phyloP scores from a whole-genome alignment of 2,888 invertebrate species.

The Megastigmus dorsalis region DNA sequence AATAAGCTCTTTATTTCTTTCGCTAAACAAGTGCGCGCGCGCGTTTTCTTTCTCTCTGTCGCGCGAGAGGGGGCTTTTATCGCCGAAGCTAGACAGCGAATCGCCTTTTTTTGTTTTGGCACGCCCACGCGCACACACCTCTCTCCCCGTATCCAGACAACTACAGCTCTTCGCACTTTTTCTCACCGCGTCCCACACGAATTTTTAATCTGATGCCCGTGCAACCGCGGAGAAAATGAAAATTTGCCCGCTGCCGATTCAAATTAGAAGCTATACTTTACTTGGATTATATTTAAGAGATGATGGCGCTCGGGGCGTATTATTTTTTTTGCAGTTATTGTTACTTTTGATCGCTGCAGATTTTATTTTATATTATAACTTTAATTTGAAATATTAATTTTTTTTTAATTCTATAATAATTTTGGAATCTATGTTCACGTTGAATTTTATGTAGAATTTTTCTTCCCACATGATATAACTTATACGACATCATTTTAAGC shows the following conservation, averaged over 20 bases:
- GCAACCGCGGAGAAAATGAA: slow-evolving; percentile 20
- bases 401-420: too few species aligned
- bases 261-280: not conserved
- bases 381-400: too few species aligned
- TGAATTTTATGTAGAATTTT: too few species aligned
- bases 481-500: too few species aligned
- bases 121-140: too few species aligned
- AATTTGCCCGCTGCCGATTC: slow-evolving; percentile 22
- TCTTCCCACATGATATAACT: too few species aligned
- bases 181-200: not conserved
- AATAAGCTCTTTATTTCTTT: slow-evolving; percentile 16
- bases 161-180: slow-evolving; percentile 30
- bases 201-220: slow-evolving; percentile 44
- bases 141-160: not conserved
- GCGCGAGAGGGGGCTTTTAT: slow-evolving; percentile 33
- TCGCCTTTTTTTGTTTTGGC: too few species aligned
- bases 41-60: slow-evolving; percentile 8
- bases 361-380: too few species aligned
- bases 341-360: too few species aligned
- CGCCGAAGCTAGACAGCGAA: slow-evolving; percentile 1
- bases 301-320: not conserved
- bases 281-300: not conserved
- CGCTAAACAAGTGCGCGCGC: not conserved
- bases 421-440: too few species aligned
- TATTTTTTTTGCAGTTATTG: too few species aligned